Base-by-base conservation (phyloP, 2,113 vertebrate genomes). In the Mesoclemmys tuberculata region DNA sequence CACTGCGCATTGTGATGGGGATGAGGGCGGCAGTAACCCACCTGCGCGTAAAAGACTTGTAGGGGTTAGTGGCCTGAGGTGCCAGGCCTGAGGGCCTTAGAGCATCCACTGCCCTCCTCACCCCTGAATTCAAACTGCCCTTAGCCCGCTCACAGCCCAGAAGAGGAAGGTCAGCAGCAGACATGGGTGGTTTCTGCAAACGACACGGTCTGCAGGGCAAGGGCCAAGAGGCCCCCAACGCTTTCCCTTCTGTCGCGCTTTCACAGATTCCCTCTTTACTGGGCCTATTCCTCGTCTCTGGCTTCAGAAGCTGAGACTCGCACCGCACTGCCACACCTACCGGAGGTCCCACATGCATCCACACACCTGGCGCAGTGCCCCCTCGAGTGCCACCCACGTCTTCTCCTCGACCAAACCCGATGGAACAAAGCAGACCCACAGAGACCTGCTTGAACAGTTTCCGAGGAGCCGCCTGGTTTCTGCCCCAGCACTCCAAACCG, bases 381-480 rank as follows among this genome's bases (percentile, higher is more conserved):
- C 46, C 18, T 41, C 4, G 31, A 64, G 8, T 2, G 0, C 41
- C 4, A 55, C 6, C 87, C 87, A 49, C 85, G 22, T 27, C 78
- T 58, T 87, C 71, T 82, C 90, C 82, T 41, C 8, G 44, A 79
- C n/a, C 78, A 51, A 10, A 82, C 84, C 77, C 84, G 27, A 5
- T 44, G 84, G 6, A 29, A 52, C n/a, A 46, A 13, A 44, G 64
- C 35, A 6, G 58, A 21, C 19, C 2, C 0, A 3, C 0, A 4
- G 24, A 9, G 19, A 16, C 77, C 10, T 84, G 80, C 26, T 56
- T 8, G 18, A 38, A 44, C 41, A 46, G 74, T 77, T 13, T 77
- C 41, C 9, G 24, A 46, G 24, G 41, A 35, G 29, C 14, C 38
- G 54, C 48, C 82, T 31, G 44, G 79, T 68, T 61, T 46, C 88